These are phyloP conservation scores for Nasonia oneida DNA, from an alignment of 2,888 invertebrate genomes.

Conservation along the genomic window DNA sequence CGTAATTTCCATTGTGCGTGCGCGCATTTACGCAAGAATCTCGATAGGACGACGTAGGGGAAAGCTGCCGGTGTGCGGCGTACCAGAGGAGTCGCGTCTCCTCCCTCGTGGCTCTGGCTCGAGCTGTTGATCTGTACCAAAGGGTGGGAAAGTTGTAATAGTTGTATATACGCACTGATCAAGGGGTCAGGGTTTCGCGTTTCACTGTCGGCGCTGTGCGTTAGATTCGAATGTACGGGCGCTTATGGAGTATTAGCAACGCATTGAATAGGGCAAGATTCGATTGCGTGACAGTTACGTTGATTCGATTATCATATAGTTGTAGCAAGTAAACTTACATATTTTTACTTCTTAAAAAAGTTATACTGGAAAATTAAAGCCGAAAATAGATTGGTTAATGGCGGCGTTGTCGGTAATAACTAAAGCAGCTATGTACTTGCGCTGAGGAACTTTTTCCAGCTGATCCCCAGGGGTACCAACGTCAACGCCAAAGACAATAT, in stretches of 20 bases:
- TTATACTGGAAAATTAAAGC: too few relatives aligned
- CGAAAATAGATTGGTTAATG: too few relatives aligned
- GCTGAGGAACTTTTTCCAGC: too few relatives aligned
- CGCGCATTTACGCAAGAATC: conserved; percentile 52
- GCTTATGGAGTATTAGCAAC: background rate
- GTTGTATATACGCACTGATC: background rate
- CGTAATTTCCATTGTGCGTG: conserved; percentile 71
- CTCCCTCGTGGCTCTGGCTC: background rate
- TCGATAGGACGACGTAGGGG: background rate
- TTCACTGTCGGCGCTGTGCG: background rate
- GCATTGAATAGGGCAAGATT: too few relatives aligned
- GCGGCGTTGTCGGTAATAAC: too few relatives aligned
- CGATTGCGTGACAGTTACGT: too few relatives aligned
- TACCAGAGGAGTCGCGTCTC: conserved; percentile 12
- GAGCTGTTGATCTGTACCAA: conserved; percentile 12
- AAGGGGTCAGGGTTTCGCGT: conserved; percentile 7
- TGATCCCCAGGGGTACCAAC: too few relatives aligned
- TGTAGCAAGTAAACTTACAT: too few relatives aligned
- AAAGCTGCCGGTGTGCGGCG: conserved; percentile 37
- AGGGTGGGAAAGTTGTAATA: conserved; percentile 58
- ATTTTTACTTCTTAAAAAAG: too few relatives aligned
- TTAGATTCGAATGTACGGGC: background rate
- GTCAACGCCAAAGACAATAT: too few relatives aligned
- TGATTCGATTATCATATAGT: too few relatives aligned
- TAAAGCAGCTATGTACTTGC: too few relatives aligned